Evolutionary conservation across 2,113 vertebrate species (phyloP), one percentile per base, ranked within the genome.

Genomic region (Heliornis fulica): DNA sequence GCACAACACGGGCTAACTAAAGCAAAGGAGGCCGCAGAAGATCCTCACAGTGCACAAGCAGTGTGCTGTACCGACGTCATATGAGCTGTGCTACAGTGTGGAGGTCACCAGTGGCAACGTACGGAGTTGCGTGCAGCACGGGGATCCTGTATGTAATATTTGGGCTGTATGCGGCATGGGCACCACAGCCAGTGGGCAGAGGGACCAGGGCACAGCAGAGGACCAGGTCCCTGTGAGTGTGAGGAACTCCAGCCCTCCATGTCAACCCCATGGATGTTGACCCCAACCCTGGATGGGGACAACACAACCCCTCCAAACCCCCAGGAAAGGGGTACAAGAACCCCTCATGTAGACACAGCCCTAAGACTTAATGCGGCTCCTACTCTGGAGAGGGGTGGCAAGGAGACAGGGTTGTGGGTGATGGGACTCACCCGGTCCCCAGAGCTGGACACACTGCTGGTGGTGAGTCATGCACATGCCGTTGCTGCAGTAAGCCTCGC

Each of bases 401-500:
- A 31, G 5, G 25, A 38, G 71, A 29, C 11, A 11, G 13, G 19
- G 19, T 15, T 20, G 28, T n/a, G 34, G 8, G 64, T 77, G 45
- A 2, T 8, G 36, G 74, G 16, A 26, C 97, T 95, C 96, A 99
- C 99, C 99, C 36, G 99, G 98, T 22, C 99, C 99, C 99, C 99
- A 99, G 59, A 99, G 98, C 97, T 98, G 98, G 93, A 98, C 92
- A 14, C 99, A 99, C 89, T 99, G 99, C 94, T 99, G 98, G 22
- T 98, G 97, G 41, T 99, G 98, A 11, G 99, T 99, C 94, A 99
- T 98, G 93, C 99, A 99, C 98, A 99, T 99, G 95, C 99, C 99
- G 1, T 98, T 98, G 97, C 96, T 97, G 97, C 99, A 99, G 97
- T 99, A 99, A 41, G 99, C 99, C 15, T 92, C 74, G 0, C 98